Percentiles rank a stretch among this genome's conserved stretches.
These are phyloP conservation scores for Desmophyllum pertusum DNA, from an alignment of 92 coral and sea anemone genomes.

Conservation along the genomic window DNA sequence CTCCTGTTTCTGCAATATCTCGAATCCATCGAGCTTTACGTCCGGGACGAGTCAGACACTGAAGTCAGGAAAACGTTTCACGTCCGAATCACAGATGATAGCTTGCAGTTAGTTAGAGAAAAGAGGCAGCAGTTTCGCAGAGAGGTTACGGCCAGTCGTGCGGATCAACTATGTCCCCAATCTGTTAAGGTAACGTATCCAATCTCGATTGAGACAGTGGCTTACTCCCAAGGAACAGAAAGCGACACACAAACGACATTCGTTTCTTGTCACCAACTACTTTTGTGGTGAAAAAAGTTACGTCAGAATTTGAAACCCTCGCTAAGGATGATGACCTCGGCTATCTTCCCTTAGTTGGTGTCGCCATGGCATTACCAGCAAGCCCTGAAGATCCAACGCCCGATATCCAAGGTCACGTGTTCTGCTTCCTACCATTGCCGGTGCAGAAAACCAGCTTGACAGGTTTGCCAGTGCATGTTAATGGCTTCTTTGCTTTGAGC, in stretches of 20 bases:
- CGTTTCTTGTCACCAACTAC: conserved; percentile 55
- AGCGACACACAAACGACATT: neutral
- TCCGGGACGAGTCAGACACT: conserved; percentile 36
- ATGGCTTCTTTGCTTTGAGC: conserved; percentile 64
- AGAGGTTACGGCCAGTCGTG: conserved; percentile 17
- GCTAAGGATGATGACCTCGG: conserved; percentile 45
- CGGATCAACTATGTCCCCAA: neutral
- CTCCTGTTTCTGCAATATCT: conserved; percentile 77
- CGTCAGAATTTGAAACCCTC: conserved; percentile 45
- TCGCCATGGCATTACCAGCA: conserved; percentile 49
- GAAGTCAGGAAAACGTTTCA: conserved; percentile 62
- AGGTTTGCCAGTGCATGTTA: conserved; percentile 68
- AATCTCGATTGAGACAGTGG: conserved; percentile 43
- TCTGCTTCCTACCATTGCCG: conserved; percentile 61
- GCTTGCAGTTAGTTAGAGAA: conserved; percentile 49
- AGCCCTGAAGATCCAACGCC: neutral
- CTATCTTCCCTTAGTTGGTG: conserved; percentile 68
- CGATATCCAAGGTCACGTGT: conserved; percentile 53
- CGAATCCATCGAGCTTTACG: conserved; percentile 71
- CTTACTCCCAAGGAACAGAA: neutral
- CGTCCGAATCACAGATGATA: conserved; percentile 67
- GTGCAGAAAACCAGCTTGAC: conserved; percentile 56
- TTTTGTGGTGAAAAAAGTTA: conserved; percentile 47
- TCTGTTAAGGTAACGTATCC: conserved; percentile 47
- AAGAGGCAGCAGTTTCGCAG: conserved; percentile 64